phyloP scores from a whole-genome alignment of 2,888 invertebrate species.

The Acanthosepion lycidas region DNA sequence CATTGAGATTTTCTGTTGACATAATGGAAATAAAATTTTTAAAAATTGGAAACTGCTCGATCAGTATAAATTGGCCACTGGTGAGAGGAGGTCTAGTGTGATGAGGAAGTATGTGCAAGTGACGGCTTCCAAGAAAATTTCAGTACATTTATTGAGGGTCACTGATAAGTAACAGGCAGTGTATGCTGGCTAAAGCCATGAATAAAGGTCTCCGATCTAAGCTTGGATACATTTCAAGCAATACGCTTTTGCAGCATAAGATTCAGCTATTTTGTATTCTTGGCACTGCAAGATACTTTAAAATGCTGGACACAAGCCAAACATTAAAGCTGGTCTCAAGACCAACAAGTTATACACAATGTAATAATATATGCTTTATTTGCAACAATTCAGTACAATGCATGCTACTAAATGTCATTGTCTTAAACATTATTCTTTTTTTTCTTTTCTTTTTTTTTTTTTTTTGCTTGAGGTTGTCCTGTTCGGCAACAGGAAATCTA shows the following conservation, averaged over 20 bases:
- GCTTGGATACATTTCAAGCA: slow-evolving; percentile 23
- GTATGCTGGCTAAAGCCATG: neutral
- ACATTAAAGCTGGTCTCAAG: neutral
- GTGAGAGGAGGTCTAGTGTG: neutral
- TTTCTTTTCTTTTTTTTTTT: too few relatives aligned
- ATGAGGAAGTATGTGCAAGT: neutral
- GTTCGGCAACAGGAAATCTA: neutral
- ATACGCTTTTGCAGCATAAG: slow-evolving; percentile 33
- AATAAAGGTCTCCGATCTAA: slow-evolving; percentile 17
- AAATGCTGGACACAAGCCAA: neutral
- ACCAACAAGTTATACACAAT: slow-evolving; percentile 14
- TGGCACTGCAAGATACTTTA: slow-evolving; percentile 8
- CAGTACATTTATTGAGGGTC: slow-evolving; percentile 33
- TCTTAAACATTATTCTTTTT: neutral
- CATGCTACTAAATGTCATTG: slow-evolving; percentile 14
- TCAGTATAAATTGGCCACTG: neutral
- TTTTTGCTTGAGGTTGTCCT: neutral
- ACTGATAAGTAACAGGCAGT: slow-evolving; percentile 11
- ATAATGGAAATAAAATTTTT: too few relatives aligned
- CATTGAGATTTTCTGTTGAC: too few relatives aligned
- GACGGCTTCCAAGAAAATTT: neutral
- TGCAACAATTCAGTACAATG: neutral
- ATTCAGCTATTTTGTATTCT: slow-evolving; percentile 33
- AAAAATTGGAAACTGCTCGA: too few relatives aligned
- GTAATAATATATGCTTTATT: slow-evolving; percentile 33